A percentile compares a stretch with the other conserved stretches of the same genome.
Conservation (phyloP, 53 echinoderm and acorn worm genomes). For the Luidia sarsii region DNA sequence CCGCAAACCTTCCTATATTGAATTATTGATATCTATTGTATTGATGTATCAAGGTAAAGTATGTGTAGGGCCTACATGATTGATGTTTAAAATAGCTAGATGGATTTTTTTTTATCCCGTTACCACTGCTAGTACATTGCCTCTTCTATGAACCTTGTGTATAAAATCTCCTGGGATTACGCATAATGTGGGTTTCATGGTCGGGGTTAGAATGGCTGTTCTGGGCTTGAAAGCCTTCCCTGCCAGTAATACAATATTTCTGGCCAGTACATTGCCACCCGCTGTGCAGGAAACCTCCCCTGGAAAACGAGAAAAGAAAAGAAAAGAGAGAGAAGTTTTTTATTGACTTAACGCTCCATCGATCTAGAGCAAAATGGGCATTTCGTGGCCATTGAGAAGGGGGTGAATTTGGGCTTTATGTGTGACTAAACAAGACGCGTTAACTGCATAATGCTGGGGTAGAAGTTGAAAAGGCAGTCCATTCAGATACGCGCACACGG, state of each 20-base stretch:
- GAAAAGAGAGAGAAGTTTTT: background rate
- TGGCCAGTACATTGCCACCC: background rate
- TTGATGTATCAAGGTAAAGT: too few species aligned
- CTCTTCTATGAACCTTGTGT: too few species aligned
- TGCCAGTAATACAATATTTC: background rate
- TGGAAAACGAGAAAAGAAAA: background rate
- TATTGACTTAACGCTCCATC: conserved; percentile 31
- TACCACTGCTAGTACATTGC: too few species aligned
- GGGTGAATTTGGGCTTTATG: conserved; percentile 37
- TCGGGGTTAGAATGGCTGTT: too few species aligned
- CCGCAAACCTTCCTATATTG: too few species aligned
- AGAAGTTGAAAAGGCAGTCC: conserved; percentile 7
- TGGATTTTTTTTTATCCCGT: too few species aligned
- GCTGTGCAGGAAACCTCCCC: conserved; percentile 18
- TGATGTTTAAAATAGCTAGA: too few species aligned
- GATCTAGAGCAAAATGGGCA: conserved; percentile 11
- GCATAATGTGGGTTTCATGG: too few species aligned
- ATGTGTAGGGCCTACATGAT: too few species aligned
- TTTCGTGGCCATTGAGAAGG: conserved; percentile 17
- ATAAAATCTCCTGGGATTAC: too few species aligned
- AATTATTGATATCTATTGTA: too few species aligned
- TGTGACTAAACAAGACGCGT: background rate
- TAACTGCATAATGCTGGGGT: conserved; percentile 22
- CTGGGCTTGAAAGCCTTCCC: background rate
- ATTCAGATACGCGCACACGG: conserved; percentile 18